Conservation (phyloP, 2,797 vertebrate species). For the Leptoclinus maculatus region DNA sequence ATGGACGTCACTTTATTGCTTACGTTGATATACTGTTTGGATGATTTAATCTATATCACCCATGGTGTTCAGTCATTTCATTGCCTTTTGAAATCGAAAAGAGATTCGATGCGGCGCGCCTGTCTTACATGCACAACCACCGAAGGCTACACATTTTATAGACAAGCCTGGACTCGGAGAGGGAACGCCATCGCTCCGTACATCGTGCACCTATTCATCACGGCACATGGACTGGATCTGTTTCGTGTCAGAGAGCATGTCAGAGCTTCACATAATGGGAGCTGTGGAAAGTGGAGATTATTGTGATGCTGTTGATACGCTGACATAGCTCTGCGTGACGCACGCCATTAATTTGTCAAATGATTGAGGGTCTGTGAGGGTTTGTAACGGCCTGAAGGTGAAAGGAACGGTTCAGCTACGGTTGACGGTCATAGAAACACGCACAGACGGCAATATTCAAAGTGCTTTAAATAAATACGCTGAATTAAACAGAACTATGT, state of each 20-base stretch:
- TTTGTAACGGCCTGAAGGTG: conserved; percentile 18
- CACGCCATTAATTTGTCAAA: conserved; percentile 1
- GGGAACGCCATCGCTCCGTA: conserved; percentile 42
- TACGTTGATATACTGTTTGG: neutral
- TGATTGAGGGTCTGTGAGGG: neutral
- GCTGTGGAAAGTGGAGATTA: neutral
- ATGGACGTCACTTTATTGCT: neutral
- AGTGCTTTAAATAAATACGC: neutral
- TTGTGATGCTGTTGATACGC: conserved; percentile 8
- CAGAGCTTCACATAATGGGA: neutral
- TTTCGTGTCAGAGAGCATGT: conserved; percentile 19
- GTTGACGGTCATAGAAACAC: neutral
- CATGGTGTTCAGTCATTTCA: conserved; percentile 17
- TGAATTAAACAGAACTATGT: neutral
- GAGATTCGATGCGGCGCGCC: conserved; percentile 37
- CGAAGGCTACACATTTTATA: conserved; percentile 65
- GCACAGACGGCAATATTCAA: neutral
- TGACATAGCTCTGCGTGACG: neutral
- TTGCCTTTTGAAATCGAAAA: conserved; percentile 35
- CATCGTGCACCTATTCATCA: conserved; percentile 35
- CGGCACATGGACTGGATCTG: conserved; percentile 30
- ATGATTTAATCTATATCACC: no score
- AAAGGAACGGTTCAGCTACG: conserved; percentile 21
- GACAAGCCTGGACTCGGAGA: conserved; percentile 72
- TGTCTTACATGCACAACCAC: conserved; percentile 44